Conservation (phyloP, 2,113 vertebrate genomes). For the Fukomys damarensis region DNA sequence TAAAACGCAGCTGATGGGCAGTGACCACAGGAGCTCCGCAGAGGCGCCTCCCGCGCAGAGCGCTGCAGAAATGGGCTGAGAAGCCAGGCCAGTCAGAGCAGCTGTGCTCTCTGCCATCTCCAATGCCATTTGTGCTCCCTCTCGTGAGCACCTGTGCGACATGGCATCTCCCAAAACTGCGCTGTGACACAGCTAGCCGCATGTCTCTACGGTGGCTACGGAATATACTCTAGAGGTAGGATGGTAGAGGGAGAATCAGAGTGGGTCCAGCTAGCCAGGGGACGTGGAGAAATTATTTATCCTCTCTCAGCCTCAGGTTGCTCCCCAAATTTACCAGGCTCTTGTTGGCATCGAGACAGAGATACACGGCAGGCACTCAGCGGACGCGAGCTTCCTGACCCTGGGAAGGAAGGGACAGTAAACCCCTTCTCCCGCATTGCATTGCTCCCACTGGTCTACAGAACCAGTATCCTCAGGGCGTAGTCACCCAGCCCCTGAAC, state of each 20-base stretch:
- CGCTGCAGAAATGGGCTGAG: neutral
- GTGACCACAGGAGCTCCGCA: neutral
- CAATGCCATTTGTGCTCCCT: too few relatives aligned
- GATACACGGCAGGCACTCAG: neutral
- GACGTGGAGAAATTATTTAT: neutral
- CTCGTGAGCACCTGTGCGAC: neutral
- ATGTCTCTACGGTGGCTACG: neutral
- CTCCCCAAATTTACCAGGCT: neutral
- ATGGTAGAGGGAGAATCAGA: neutral
- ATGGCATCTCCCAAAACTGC: neutral
- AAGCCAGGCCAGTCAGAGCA: neutral
- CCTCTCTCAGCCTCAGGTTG: neutral
- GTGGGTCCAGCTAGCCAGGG: neutral
- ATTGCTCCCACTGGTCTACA: too few relatives aligned
- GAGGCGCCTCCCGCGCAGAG: neutral
- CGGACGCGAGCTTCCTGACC: neutral
- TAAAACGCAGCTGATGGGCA: neutral
- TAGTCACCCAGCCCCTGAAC: neutral
- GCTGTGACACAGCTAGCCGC: neutral
- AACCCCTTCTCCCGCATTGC: rapidly evolving
- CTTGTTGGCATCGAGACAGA: neutral
- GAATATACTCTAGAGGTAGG: neutral
- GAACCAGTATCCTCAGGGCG: neutral
- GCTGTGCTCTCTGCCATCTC: neutral
- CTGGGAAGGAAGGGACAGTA: neutral